Percentiles rank a stretch among this genome's conserved stretches.
These are phyloP conservation scores for Solenodon paradoxus DNA, from an alignment of 2,113 vertebrate species.

Conservation along the genomic window DNA sequence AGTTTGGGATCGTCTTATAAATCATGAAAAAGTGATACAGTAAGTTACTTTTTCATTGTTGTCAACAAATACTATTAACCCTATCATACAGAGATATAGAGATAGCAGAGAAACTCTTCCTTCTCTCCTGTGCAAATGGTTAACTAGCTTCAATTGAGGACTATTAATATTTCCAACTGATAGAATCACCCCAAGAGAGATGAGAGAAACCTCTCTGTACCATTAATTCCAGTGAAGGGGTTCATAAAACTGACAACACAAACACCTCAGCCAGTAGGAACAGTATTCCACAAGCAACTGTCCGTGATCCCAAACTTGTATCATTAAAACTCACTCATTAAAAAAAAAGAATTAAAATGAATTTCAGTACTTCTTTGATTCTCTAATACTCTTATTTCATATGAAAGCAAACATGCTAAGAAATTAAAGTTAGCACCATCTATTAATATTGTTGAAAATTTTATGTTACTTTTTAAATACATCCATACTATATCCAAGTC, in stretches of 20 bases:
- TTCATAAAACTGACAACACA: neutral
- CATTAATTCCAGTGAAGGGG: neutral
- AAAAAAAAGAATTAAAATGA: neutral
- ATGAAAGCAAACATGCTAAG: neutral
- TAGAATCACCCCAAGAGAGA: neutral
- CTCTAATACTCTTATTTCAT: neutral
- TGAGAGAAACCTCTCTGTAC: neutral
- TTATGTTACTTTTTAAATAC: neutral
- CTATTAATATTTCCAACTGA: neutral
- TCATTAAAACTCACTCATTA: neutral
- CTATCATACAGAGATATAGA: neutral
- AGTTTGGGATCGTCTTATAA: neutral
- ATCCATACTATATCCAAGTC: neutral
- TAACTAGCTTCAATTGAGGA: neutral
- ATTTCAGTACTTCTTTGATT: neutral
- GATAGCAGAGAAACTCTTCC: neutral
- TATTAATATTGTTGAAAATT: neutral
- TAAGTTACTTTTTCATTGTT: neutral
- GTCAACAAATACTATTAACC: neutral
- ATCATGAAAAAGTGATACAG: neutral
- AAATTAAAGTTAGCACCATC: neutral
- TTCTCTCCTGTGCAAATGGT: neutral
- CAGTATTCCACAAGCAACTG: neutral
- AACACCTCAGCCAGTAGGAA: neutral
- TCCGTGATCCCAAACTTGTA: neutral